Evolutionary conservation across 2,797 vertebrate species (phyloP).

Genomic region (Euthynnus affinis): DNA sequence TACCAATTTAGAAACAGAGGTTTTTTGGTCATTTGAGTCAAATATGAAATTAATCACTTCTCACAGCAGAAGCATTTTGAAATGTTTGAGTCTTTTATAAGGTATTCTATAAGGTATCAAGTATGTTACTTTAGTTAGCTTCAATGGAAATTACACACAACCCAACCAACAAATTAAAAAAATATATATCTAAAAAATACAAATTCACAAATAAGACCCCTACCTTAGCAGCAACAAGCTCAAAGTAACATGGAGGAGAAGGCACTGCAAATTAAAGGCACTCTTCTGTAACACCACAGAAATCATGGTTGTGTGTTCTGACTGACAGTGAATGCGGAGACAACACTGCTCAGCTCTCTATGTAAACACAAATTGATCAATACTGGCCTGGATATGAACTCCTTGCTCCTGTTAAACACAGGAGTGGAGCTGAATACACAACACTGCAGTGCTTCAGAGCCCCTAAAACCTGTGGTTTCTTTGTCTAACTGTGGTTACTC

Average conservation of each 20-base stretch:
- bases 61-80: not conserved
- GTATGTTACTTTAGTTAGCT: not conserved
- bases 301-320: slow-evolving; percentile 63
- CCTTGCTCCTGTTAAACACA: slow-evolving; percentile 36
- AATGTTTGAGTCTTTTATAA: not conserved
- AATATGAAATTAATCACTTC: not conserved
- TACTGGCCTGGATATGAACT: slow-evolving; percentile 65
- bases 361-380: slow-evolving; percentile 75
- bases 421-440: slow-evolving; percentile 39
- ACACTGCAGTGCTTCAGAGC: not conserved
- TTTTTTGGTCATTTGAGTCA: not conserved
- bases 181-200: not conserved
- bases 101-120: not conserved
- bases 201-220: slow-evolving; percentile 12
- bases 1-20: not conserved
- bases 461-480: not conserved
- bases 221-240: slow-evolving; percentile 73
- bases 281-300: slow-evolving; percentile 36
- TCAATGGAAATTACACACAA: not conserved
- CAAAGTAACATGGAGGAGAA: slow-evolving; percentile 45
- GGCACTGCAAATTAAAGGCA: slow-evolving; percentile 18
- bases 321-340: slow-evolving; percentile 34
- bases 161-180: not conserved
- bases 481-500: not conserved
- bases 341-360: slow-evolving; percentile 40